These are phyloP conservation scores for Peromyscus californicus DNA, from an alignment of 2,113 vertebrate genomes.

Conservation along the genomic window DNA sequence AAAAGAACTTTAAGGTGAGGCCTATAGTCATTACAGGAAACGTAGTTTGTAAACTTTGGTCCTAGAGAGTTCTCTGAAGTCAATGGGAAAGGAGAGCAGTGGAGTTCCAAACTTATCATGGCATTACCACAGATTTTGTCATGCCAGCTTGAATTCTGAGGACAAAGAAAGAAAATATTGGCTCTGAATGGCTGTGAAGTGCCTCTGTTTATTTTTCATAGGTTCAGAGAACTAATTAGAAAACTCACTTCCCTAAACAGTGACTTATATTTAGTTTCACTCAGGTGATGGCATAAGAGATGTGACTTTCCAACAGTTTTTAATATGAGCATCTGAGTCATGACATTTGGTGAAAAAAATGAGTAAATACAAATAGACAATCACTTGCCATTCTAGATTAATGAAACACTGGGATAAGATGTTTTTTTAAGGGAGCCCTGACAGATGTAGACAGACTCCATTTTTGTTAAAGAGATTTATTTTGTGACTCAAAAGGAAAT, in stretches of 20 bases:
- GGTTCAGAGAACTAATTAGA: constrained; percentile 54
- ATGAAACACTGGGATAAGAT: constrained; percentile 31
- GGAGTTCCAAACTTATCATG: neutral
- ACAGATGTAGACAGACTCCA: neutral
- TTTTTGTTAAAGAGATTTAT: constrained; percentile 3
- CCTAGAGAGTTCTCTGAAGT: constrained; percentile 35
- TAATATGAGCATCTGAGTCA: constrained; percentile 61
- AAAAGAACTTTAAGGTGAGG: neutral
- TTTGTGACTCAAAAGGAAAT: constrained; percentile 42
- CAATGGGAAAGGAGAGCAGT: neutral
- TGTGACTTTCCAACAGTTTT: constrained; percentile 61
- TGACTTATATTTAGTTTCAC: constrained; percentile 65
- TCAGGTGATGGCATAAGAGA: constrained; percentile 23
- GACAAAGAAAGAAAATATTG: constrained; percentile 4
- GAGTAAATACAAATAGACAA: constrained; percentile 49
- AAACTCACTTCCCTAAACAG: constrained; percentile 58
- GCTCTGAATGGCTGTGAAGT: constrained; percentile 27
- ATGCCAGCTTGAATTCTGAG: constrained; percentile 15
- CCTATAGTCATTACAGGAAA: neutral
- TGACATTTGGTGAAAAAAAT: constrained; percentile 47
- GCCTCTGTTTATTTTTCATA: constrained; percentile 16
- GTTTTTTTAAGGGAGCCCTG: neutral
- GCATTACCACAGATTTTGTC: neutral
- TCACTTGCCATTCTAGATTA: constrained; percentile 51
- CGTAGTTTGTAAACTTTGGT: constrained; percentile 5